Percentiles rank a stretch among this genome's conserved stretches.
Evolutionary conservation across 37 sponge, comb jelly and placozoan species (phyloP).

Genomic region (Ianthella basta): DNA sequence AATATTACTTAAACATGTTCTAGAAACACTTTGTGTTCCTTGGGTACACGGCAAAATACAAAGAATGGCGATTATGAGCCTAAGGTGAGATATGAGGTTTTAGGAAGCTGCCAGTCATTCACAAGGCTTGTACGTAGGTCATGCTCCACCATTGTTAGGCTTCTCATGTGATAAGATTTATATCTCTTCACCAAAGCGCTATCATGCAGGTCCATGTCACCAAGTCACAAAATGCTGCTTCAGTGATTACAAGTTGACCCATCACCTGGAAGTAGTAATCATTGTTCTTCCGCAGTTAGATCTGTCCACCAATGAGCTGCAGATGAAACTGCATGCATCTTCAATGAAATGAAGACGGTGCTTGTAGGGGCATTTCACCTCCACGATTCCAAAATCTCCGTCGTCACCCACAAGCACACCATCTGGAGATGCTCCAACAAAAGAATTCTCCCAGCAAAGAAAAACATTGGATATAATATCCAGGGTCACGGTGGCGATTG

Average conservation of each 20-base stretch:
- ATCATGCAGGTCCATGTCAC: slow-evolving; percentile 1
- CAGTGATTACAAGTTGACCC: slow-evolving; percentile 13
- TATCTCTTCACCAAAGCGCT: neutral
- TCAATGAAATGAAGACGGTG: neutral
- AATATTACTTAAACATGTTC: too few relatives aligned
- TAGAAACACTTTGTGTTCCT: too few relatives aligned
- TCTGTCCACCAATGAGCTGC: neutral
- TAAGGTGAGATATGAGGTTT: too few relatives aligned
- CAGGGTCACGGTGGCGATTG: slow-evolving; percentile 16
- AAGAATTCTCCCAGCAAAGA: neutral
- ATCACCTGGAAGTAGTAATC: slow-evolving; percentile 17
- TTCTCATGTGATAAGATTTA: too few relatives aligned
- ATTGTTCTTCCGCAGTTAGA: neutral
- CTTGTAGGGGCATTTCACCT: slow-evolving; percentile 35
- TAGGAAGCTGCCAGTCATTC: too few relatives aligned
- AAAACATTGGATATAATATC: slow-evolving; percentile 12
- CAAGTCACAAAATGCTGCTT: slow-evolving; percentile 3
- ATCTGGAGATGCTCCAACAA: slow-evolving; percentile 9
- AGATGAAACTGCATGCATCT: slow-evolving; percentile 29
- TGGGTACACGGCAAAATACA: too few relatives aligned
- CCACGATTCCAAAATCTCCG: neutral
- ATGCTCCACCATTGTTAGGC: too few relatives aligned
- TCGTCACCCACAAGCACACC: neutral
- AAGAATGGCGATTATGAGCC: too few relatives aligned
- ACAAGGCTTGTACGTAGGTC: too few relatives aligned